A percentile compares a stretch with the other conserved stretches of the same genome.
Conservation (phyloP, 2,797 vertebrate genomes). For the Eurystomus glaucurus region DNA sequence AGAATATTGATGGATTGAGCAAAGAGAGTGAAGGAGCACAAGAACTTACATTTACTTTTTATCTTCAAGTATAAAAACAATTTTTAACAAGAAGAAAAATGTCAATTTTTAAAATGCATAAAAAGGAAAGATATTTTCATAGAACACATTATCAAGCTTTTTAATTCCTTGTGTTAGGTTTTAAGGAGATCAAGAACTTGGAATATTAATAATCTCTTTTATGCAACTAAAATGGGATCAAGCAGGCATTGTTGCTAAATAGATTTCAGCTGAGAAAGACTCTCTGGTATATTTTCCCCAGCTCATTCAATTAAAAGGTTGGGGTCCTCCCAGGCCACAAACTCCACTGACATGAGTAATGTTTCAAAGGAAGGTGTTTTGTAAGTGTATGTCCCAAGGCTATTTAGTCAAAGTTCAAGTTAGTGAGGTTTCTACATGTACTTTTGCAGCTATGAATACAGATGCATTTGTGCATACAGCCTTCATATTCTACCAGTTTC, state of each 20-base stretch:
- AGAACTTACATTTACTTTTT: background rate
- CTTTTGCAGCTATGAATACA: background rate
- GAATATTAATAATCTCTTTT: background rate
- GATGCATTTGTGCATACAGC: background rate
- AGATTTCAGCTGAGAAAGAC: background rate
- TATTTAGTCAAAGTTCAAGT: background rate
- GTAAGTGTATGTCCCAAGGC: background rate
- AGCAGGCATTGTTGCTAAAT: background rate
- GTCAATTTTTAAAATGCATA: background rate
- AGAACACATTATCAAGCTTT: background rate
- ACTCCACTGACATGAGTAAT: background rate
- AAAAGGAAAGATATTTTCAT: background rate
- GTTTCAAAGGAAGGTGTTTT: background rate
- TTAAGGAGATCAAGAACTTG: background rate
- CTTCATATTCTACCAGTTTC: background rate
- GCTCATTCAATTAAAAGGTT: background rate
- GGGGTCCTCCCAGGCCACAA: background rate
- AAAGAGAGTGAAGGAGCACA: background rate
- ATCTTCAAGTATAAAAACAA: background rate
- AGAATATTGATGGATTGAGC: background rate
- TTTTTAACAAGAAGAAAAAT: background rate
- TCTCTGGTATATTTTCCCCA: background rate
- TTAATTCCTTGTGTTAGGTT: background rate
- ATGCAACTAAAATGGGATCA: rapidly evolving
- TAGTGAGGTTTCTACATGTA: background rate